Base-by-base conservation (phyloP, 53 echinoderm and acorn worm genomes). In the Arbacia lixula region DNA sequence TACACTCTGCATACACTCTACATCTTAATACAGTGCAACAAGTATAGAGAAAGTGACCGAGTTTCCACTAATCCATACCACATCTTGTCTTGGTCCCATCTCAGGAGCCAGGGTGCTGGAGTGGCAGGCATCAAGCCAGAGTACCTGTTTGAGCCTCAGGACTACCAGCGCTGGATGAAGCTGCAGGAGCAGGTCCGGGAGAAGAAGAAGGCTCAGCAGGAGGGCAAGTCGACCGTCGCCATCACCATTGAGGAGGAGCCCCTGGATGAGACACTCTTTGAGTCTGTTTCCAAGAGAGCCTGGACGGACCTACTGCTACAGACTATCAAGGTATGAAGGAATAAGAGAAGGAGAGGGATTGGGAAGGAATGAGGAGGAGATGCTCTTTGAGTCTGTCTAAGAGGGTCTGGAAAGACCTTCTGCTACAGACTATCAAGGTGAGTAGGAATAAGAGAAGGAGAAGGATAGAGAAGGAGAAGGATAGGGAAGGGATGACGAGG, bases 221-320 rank as follows among this genome's bases (percentile, higher is more conserved):
- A 91, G 64, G 92, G 76, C 66, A 90, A 91, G 51, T 89, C 87
- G n/a, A 87, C 89, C 20, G 78, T 94, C 5, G 88, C 93, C 27
- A 85, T 88, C 83, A 84, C 83, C 36, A 85, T 87, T 22, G 88
- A 89, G 38, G 90, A 92, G 39, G 89, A 85, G 22, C 86, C 86
- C 4, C 87, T 97, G 65, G 92, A 92, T 80, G 90, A 94, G 53
- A 66, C 46, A 53, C 86, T 94, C 32, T 97, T 94, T 92, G 98
- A 97, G 72, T 94, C 94, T 6, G 98, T 97, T 65, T 97, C 98
- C 43, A 97, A 97, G 87, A 88, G 98, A 21, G 93, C 94, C 3
- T 97, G 98, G 98, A 97, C 98, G 2, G 98, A 97, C 76, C 86
- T 97, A 2, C 75, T 97, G 14, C 92, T 97, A 3, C 98, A 97